Percentiles rank a stretch among this genome's conserved stretches.
These are phyloP conservation scores for Harpalus rubripes DNA, from an alignment of 2,888 invertebrate species.

Conservation along the genomic window DNA sequence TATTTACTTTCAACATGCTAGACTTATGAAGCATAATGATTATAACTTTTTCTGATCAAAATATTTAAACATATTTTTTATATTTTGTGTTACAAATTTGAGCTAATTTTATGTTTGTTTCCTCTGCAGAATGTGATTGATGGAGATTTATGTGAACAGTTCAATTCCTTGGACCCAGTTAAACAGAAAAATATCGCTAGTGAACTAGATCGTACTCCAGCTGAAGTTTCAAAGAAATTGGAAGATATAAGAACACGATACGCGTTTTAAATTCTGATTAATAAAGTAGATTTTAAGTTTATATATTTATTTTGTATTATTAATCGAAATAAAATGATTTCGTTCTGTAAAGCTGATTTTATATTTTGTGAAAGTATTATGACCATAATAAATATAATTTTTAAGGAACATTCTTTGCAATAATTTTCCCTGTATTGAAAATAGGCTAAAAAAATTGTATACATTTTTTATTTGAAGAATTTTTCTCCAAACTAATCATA, in stretches of 20 bases:
- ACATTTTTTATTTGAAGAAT: too few relatives aligned
- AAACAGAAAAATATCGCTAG: constrained; percentile 97
- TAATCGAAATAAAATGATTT: constrained; percentile 52
- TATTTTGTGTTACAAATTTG: background rate
- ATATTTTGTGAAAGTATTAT: background rate
- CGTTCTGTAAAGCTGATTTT: background rate
- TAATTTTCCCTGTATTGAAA: too few relatives aligned
- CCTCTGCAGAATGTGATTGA: constrained; percentile 96
- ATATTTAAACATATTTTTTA: background rate
- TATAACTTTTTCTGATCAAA: constrained; percentile 65
- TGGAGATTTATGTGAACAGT: constrained; percentile 99
- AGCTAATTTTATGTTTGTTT: constrained; percentile 64
- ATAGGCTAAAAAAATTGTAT: too few relatives aligned
- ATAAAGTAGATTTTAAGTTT: constrained; percentile 55
- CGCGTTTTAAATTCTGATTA: constrained; percentile 87
- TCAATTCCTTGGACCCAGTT: constrained; percentile 94
- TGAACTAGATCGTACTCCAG: constrained; percentile 96
- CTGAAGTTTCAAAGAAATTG: constrained; percentile 98
- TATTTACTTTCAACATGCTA: constrained; percentile 72
- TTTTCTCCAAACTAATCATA: too few relatives aligned
- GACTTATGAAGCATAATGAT: constrained; percentile 74
- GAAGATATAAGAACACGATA: constrained; percentile 99
- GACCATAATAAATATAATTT: background rate
- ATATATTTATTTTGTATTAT: constrained; percentile 66
- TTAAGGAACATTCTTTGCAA: background rate